These are phyloP conservation scores for Pseudopipra pipra DNA, from an alignment of 2,113 vertebrate genomes.

Conservation along the genomic window DNA sequence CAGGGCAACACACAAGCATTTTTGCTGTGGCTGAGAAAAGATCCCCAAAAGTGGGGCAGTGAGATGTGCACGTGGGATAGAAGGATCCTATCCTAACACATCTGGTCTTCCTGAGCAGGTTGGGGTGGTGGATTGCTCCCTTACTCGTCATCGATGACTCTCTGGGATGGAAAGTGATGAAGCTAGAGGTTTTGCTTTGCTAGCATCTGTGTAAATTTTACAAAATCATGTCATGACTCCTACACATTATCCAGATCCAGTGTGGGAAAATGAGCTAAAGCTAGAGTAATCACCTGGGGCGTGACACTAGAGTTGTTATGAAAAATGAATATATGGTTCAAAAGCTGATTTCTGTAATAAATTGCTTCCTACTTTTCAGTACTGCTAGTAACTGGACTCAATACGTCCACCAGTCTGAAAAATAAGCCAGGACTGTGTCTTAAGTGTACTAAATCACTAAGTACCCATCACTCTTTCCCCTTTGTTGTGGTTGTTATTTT, in stretches of 20 bases:
- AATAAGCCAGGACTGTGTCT: background rate
- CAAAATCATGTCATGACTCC: background rate
- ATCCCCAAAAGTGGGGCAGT: background rate
- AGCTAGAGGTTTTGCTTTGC: background rate
- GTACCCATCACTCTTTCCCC: accelerated
- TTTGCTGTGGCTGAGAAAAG: background rate
- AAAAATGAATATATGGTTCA: background rate
- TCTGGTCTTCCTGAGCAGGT: background rate
- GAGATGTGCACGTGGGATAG: background rate
- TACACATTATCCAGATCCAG: background rate
- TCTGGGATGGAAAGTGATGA: background rate
- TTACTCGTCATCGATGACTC: background rate
- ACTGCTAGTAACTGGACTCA: background rate
- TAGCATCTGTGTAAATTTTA: conserved; percentile 14
- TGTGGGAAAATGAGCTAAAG: background rate
- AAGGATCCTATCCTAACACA: background rate
- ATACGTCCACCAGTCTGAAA: background rate
- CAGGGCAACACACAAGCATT: background rate
- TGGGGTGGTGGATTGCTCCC: background rate
- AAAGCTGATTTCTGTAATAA: background rate
- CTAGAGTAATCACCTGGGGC: background rate
- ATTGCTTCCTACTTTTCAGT: background rate
- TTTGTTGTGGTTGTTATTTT: background rate
- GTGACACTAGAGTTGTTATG: background rate
- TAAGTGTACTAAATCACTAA: background rate